Evolutionary conservation across 2,797 vertebrate genomes (phyloP).

Genomic region (Trachops cirrhosus): DNA sequence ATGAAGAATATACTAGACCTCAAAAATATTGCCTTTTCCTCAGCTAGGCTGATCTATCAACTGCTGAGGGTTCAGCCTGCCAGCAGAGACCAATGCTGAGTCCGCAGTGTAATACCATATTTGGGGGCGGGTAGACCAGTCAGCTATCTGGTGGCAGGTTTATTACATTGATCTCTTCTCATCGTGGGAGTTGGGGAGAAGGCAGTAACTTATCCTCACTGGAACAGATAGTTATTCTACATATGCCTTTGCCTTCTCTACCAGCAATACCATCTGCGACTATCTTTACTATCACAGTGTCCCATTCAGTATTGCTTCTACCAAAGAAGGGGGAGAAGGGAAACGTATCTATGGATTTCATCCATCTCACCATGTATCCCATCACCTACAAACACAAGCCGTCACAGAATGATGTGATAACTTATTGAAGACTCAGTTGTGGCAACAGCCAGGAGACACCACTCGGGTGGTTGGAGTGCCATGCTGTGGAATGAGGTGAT

Average conservation of each 20-base stretch:
- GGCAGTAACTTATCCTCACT: not conserved
- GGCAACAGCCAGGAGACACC: not conserved
- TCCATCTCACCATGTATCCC: not conserved
- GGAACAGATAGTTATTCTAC: not conserved
- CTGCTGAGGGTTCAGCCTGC: not conserved
- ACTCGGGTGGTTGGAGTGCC: not conserved
- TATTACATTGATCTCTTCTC: not conserved
- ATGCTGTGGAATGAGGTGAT: not conserved
- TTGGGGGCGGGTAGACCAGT: not conserved
- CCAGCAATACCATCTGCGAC: not conserved
- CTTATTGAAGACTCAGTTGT: not conserved
- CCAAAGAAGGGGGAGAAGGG: not conserved
- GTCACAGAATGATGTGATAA: not conserved
- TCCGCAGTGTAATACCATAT: not conserved
- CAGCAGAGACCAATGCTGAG: not conserved
- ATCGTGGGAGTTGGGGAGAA: not conserved
- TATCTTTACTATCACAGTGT: not conserved
- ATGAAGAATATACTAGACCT: not conserved
- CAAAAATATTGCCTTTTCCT: not conserved
- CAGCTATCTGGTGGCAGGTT: not conserved
- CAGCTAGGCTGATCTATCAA: not conserved
- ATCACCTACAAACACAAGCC: not conserved
- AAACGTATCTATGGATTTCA: not conserved
- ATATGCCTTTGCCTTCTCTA: not conserved
- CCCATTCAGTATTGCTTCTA: not conserved